Conservation (phyloP, 2,797 vertebrate genomes). For the Ceryle rudis region DNA sequence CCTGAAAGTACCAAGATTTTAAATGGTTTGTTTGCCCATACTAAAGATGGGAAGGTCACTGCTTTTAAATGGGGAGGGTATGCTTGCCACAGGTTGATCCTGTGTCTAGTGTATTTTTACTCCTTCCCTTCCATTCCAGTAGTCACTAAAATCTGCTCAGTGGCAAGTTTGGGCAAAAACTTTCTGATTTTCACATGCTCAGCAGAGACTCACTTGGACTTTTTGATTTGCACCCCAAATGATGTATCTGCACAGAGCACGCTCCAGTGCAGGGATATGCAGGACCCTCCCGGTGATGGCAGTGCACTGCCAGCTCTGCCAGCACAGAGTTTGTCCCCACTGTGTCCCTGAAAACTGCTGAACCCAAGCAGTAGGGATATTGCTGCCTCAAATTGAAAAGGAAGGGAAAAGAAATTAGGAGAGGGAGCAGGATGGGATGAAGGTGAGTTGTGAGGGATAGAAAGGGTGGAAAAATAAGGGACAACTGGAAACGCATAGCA, state of each 20-base stretch:
- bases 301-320: neutral
- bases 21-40: neutral
- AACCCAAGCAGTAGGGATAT: neutral
- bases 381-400: neutral
- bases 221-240: neutral
- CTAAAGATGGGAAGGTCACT: neutral
- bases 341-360: rapidly evolving
- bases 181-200: neutral
- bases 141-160: neutral
- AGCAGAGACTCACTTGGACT: neutral
- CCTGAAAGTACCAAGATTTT: neutral
- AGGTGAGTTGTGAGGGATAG: neutral
- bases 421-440: neutral
- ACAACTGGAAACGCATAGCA: neutral
- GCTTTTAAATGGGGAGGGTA: neutral
- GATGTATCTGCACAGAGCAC: neutral
- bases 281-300: rapidly evolving
- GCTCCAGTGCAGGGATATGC: neutral
- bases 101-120: neutral
- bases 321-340: neutral
- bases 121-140: neutral
- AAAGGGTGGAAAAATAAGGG: neutral
- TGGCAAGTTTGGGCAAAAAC: neutral
- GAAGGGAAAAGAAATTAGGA: neutral
- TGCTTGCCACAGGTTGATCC: neutral